phyloP scores from a whole-genome alignment of 2,113 vertebrate species.

The Mungos mungo region DNA sequence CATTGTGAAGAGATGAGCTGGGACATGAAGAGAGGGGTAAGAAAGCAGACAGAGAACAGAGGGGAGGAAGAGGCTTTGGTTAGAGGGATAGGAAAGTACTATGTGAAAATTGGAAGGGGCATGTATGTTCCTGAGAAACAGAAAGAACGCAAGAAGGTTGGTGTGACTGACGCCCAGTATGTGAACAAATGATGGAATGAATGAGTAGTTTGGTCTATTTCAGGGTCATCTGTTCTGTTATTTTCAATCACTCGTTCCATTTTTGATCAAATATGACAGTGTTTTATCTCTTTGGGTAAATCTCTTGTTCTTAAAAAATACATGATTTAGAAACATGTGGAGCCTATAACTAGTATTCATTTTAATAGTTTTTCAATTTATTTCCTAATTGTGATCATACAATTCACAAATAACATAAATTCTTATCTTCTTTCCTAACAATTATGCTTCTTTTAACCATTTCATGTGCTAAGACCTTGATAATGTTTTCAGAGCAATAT shows the following conservation, averaged over 20 bases:
- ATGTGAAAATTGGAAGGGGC: not conserved
- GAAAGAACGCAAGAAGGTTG: not conserved
- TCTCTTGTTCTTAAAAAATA: not conserved
- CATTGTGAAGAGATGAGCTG: not conserved
- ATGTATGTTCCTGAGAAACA: not conserved
- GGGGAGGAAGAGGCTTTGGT: not conserved
- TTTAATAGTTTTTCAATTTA: not conserved
- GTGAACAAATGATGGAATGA: not conserved
- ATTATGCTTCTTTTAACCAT: not conserved
- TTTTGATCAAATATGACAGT: not conserved
- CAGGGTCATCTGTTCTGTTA: not conserved
- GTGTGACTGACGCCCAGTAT: not conserved
- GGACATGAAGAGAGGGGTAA: not conserved
- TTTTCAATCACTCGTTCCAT: not conserved
- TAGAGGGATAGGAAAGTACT: not conserved
- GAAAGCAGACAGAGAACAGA: not conserved
- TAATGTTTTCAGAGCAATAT: not conserved
- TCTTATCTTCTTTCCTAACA: not conserved
- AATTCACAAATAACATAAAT: not conserved
- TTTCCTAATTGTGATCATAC: conserved; percentile 33
- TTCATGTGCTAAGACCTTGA: not conserved
- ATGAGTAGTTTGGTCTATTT: not conserved
- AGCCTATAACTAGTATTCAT: not conserved
- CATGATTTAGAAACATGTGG: not conserved
- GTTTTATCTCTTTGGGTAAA: not conserved